Base-by-base conservation (phyloP, 53 echinoderm and acorn worm species). In the Echinometra lucunter region DNA sequence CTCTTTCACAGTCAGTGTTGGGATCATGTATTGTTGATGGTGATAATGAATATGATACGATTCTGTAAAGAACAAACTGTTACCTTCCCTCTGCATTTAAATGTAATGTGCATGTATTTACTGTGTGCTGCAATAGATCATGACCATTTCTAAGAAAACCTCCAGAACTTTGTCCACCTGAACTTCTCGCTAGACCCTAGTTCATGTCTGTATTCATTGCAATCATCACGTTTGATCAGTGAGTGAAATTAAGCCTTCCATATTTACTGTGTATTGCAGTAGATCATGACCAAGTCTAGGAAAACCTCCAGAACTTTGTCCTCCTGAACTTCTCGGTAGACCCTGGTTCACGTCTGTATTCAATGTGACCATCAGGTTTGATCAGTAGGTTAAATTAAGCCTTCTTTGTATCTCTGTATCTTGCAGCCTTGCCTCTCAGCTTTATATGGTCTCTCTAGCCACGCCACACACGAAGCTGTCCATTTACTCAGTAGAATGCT, bases 381-480 rank as follows among this genome's bases (percentile, higher is more conserved):
- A 32, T 32, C 34, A 63, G 3, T 63, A 25, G 23, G 23, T 69
- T 1, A 69, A 11, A 2, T 2, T 28, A 69, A 69, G 69, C 19
- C 42, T 12, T 21, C 11, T 19, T 40, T 38, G 17, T 35, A 40
- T 78, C 6, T 42, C 44, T 94, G 28, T 75, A 58, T 44, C 58
- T 87, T 75, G 45, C 96, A 98, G 98, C 97, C 98, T 81, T 98
- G 97, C 88, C 95, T 98, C 69, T 97, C 98, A 93, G 98, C 98
- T 63, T 95, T 98, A 42, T 98, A 98, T 92, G 98, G 97, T 90
- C 97, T 98, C 81, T 98, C 98, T 58, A 97, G 96, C 87, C 98
- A 98, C 91, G 97, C 98, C 89, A 98, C 98, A 28, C 98, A 98
- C 69, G 98, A 98, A 96, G 98, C 98, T 92, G 98, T 98, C 45